Evolutionary conservation across 2,113 vertebrate genomes (phyloP), one percentile per base, ranked within the genome.

Genomic region (Emydura subglobosa): DNA sequence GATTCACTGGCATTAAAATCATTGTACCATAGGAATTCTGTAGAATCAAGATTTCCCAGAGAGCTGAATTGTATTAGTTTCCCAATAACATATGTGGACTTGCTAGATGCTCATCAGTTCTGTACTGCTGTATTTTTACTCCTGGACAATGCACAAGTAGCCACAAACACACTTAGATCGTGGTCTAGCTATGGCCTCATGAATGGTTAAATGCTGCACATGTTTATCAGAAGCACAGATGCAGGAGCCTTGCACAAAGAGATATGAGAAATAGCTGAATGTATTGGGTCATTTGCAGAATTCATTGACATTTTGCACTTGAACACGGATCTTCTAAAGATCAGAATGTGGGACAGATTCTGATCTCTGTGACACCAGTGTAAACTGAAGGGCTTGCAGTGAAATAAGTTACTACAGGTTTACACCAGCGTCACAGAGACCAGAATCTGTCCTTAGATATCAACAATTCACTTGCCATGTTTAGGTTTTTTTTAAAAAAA

Each of bases 341-440:
- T 3, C 90, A 53, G 44, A 59, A 49, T 0, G 0, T 44, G 50
- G 59, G 65, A 68, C 65, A 39, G 17, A 68, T 19, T 68, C 65
- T 87, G 53, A 80, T 22, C 39, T 92, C 83, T 89, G 49, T 54
- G 83, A 25, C 44, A 10, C 29, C 61, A 65, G 22, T 22, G 25
- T 51, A 65, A 11, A 25, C 10, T 47, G 39, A 21, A 86, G 39
- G 68, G 10, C 82, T 83, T 78, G 17, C 65, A 68, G 34, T 68
- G 34, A 68, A 68, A 65, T n/a, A 34, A n/a, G 34, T 68, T 68
- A 17, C 25, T 10, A 10, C 11, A 25, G 57, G 57, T 59, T 59
- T 29, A 59, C 10, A 29, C 57, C 57, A 29, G 57, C 2, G 10
- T 59, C 57, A 59, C 8, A 29, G 8, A 59, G 25, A 59, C 25